Conservation (phyloP, 2,797 vertebrate genomes). For the Poeciliopsis paucimaculata region DNA sequence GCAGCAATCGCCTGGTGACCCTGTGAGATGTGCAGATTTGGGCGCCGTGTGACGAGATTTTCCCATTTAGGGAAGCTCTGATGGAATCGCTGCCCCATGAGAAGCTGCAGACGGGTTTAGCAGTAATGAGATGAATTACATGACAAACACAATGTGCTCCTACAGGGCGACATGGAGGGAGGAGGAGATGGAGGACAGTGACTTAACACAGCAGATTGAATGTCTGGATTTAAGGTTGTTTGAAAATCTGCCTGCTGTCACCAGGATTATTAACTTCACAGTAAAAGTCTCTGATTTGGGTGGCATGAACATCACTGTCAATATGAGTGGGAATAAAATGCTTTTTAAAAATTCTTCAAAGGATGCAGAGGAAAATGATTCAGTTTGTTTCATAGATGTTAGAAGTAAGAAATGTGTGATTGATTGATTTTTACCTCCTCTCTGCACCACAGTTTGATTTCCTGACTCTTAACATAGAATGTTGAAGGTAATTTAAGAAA, state of each 20-base stretch:
- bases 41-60: not conserved
- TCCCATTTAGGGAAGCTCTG: not conserved
- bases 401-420: not conserved
- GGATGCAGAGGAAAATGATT: not conserved
- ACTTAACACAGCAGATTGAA: slow-evolving; percentile 4
- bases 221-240: slow-evolving; percentile 1
- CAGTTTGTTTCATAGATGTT: not conserved
- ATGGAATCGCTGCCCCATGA: not conserved
- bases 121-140: slow-evolving; percentile 33
- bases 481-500: no score
- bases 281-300: not conserved
- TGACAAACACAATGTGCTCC: not conserved
- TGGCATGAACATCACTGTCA: not conserved
- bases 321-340: not conserved
- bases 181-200: not conserved
- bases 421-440: no score
- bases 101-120: not conserved
- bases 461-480: no score
- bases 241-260: not conserved
- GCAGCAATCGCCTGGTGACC: slow-evolving; percentile 9
- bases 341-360: not conserved
- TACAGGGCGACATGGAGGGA: not conserved
- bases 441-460: no score
- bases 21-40: slow-evolving; percentile 27
- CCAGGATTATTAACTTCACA: not conserved